phyloP scores from a whole-genome alignment of 2,797 vertebrate species.

The Chromobotia macracanthus region DNA sequence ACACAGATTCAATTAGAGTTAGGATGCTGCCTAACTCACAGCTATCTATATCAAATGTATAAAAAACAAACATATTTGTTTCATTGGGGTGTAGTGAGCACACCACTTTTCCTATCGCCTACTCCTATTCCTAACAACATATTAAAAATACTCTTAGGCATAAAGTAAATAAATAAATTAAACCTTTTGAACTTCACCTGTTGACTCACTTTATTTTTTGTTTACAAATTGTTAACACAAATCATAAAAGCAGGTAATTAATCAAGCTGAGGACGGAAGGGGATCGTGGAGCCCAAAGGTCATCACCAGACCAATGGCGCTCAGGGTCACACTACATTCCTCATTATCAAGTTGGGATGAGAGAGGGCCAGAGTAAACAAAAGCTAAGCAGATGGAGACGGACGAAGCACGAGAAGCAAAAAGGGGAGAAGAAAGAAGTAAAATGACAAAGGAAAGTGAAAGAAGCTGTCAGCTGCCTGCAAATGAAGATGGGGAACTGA shows the following conservation, averaged over 20 bases:
- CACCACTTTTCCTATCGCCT: too few relatives aligned
- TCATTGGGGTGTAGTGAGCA: too few relatives aligned
- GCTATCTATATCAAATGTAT: too few relatives aligned
- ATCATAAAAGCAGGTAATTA: constrained; percentile 99
- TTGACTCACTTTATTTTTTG: constrained; percentile 78
- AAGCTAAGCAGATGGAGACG: constrained; percentile 93
- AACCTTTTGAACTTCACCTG: constrained; percentile 90
- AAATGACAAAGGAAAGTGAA: constrained; percentile 88
- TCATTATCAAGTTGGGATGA: constrained; percentile 99
- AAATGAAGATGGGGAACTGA: constrained; percentile 77
- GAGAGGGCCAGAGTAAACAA: constrained; percentile 90
- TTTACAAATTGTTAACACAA: constrained; percentile 90
- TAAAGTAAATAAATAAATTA: background rate
- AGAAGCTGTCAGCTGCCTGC: constrained; percentile 81
- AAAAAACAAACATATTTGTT: too few relatives aligned
- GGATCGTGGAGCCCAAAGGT: constrained; percentile 95
- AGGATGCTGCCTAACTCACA: too few relatives aligned
- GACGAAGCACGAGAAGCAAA: constrained; percentile 74
- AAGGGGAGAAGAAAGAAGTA: constrained; percentile 81
- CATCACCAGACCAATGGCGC: constrained; percentile 95
- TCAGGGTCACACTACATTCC: constrained; percentile 99
- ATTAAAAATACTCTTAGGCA: background rate
- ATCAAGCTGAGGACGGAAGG: constrained; percentile 97
- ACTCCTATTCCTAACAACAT: background rate
- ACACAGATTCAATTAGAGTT: too few relatives aligned